Base-by-base conservation (phyloP, 2,888 invertebrate genomes). In the Thereva nobilitata region DNA sequence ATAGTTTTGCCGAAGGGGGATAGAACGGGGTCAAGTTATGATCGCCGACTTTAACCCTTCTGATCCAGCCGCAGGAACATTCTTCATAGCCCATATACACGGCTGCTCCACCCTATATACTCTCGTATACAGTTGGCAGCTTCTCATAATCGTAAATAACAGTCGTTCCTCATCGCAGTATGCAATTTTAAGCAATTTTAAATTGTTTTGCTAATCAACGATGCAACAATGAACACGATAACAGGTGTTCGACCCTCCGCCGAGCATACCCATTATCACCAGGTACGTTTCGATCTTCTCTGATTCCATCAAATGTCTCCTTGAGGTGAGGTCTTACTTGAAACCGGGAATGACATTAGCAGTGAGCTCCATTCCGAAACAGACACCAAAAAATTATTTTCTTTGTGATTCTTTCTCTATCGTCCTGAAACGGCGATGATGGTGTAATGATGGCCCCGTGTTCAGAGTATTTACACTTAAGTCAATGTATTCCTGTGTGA, bases 151-250 rank as follows among this genome's bases (percentile, higher is more conserved):
- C 67, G 55, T 69, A 67, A 69, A 69, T 67, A 61, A 69, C 65
- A 59, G 50, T 67, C 69, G 64, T 67, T 59, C 54, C 52, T 64
- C 49, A 67, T 64, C 64, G 59, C 42, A 53, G 50, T 67, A 65
- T 68, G 61, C 63, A 69, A 69, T 69, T 69, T 69, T 65, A 55
- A 61, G 63, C 65, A 69, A 69, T 69, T 69, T 69, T 50, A 49
- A 67, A 67, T 49, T 59, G 67, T 67, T 68, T 69, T 54, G 64
- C 68, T 64, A 69, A 69, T 69, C 68, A 69, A 64, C 57, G 54
- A 9, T 47, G 64, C 64, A 64, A 64, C 64, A 64, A 64, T 64
- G 64, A 64, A 10, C 35, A 40, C 35, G 44, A 42, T 12, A 45
- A 64, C 64, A 64, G 64, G 64, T 64, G 64, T 64, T 52, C 44